Evolutionary conservation across 1,140 invertebrate genomes (phyloP), one percentile per base, ranked within the genome.

Genomic region (Phymastichus coffea): DNA sequence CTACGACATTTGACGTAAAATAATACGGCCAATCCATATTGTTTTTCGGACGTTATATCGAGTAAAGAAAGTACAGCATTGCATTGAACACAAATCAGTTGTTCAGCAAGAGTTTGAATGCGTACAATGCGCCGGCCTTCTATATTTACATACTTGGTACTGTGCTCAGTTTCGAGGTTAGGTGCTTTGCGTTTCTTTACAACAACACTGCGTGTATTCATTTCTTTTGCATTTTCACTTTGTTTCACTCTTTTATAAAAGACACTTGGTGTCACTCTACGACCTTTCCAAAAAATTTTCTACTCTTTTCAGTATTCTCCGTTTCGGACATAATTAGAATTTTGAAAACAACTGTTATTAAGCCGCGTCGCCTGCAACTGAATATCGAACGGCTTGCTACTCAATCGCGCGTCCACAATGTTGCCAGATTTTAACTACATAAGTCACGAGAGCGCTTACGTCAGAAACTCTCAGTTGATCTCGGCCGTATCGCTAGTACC

Each of bases 161-260:
- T n/a, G n/a, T n/a, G n/a, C n/a, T n/a, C n/a, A n/a, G n/a, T 43
- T 43, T 43, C 17, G 19, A 43, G 40, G 40, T 43, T 43, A 43
- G 9, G 20, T 9, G 8, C 22, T 15, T 22, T 20, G 22, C 22
- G 14, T 23, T 43, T 22, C 40, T 20, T 15, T 20, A 20, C 9
- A n/a, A n/a, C n/a, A n/a, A n/a, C n/a, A n/a, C n/a, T n/a, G n/a
- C n/a, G n/a, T n/a, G n/a, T n/a, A n/a, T n/a, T n/a, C n/a, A n/a
- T n/a, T n/a, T n/a, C n/a, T n/a, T n/a, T n/a, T n/a, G n/a, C n/a
- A n/a, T n/a, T n/a, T n/a, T n/a, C n/a, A n/a, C n/a, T 43, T 43
- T 43, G 19, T 43, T 2, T 3, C 40, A 10, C 19, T 20, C 19
- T 43, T 19, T 43, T 8, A 20, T 10, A 20, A 17, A 2, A 20